These are phyloP conservation scores for Tricholauxania praeusta DNA, from an alignment of 2,888 invertebrate genomes.

Conservation along the genomic window DNA sequence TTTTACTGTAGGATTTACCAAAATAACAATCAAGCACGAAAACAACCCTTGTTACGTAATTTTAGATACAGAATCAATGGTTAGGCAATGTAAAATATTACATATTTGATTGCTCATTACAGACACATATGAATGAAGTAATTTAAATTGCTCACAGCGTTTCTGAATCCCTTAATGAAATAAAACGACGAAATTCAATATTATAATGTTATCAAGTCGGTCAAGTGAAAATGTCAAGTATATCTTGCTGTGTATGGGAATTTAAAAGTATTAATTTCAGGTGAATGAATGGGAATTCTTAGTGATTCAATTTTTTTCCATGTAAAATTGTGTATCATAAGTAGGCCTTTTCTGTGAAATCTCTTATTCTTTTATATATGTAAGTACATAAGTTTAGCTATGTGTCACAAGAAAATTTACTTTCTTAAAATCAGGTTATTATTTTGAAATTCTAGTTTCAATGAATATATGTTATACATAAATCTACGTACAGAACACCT, in stretches of 20 bases:
- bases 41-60: background rate
- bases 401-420: no score
- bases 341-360: no score
- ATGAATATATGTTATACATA: no score
- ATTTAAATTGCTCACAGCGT: background rate
- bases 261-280: slow-evolving; percentile 29
- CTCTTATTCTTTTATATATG: no score
- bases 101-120: slow-evolving; percentile 11
- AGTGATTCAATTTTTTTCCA: slow-evolving; percentile 32
- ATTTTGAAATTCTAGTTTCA: no score
- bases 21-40: background rate
- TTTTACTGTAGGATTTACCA: background rate
- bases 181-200: slow-evolving; percentile 20
- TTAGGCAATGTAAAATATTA: background rate
- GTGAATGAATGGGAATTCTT: slow-evolving; percentile 37
- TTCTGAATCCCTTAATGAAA: slow-evolving; percentile 19
- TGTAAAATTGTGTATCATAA: no score
- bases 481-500: no score
- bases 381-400: no score
- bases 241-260: slow-evolving; percentile 36
- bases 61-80: background rate
- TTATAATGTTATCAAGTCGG: slow-evolving; percentile 29
- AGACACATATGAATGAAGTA: background rate
- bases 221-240: slow-evolving; percentile 35
- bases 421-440: no score